A percentile compares a stretch with the other conserved stretches of the same genome.
Evolutionary conservation across 2,797 vertebrate genomes (phyloP).

Genomic region (Staurois parvus): DNA sequence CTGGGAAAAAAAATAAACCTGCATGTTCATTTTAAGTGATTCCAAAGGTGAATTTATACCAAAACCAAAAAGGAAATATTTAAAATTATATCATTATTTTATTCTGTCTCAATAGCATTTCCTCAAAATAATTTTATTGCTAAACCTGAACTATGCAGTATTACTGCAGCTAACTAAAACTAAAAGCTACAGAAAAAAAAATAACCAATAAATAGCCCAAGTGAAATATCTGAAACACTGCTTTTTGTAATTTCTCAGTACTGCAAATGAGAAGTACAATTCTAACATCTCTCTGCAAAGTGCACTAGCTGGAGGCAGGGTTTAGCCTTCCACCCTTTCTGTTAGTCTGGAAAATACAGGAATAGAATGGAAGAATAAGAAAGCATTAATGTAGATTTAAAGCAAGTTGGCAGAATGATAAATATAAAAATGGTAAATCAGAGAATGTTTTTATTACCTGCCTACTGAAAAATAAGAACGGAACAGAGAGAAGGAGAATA

Average conservation of each 20-base stretch:
- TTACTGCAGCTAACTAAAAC: background rate
- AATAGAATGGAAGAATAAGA: slow-evolving; percentile 2
- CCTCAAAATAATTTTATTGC: no score
- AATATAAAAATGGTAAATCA: background rate
- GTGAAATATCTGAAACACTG: background rate
- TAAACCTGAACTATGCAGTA: background rate
- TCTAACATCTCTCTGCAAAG: slow-evolving; percentile 6
- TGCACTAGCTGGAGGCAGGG: slow-evolving; percentile 12
- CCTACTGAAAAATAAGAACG: background rate
- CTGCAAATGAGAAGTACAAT: slow-evolving; percentile 20
- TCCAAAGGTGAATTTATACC: no score
- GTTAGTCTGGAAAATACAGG: slow-evolving; percentile 1
- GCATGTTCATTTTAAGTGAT: no score
- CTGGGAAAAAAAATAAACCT: no score
- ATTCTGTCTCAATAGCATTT: background rate
- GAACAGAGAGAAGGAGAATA: background rate
- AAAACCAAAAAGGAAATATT: no score
- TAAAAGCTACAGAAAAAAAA: background rate
- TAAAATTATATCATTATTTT: no score
- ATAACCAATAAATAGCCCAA: background rate
- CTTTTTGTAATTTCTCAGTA: slow-evolving; percentile 22
- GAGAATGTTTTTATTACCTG: background rate
- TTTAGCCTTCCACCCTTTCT: slow-evolving; percentile 21
- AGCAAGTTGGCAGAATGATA: background rate
- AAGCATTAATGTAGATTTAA: background rate